phyloP scores from a whole-genome alignment of 2,113 vertebrate genomes.

The Fregata magnificens region DNA sequence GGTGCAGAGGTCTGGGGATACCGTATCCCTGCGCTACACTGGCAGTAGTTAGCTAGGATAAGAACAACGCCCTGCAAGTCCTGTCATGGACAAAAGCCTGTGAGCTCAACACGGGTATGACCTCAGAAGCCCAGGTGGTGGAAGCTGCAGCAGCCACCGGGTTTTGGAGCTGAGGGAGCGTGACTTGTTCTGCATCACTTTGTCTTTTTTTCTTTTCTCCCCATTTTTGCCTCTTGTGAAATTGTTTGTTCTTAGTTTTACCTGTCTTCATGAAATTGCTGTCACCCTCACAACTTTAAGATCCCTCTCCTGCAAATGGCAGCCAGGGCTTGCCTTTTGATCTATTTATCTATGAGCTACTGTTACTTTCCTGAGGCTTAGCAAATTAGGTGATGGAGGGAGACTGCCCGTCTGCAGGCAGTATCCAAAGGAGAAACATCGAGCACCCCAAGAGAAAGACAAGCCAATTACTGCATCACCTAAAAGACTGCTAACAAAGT shows the following conservation, averaged over 20 bases:
- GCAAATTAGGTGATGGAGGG: not conserved
- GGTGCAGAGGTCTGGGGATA: not conserved
- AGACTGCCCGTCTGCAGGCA: not conserved
- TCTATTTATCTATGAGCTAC: not conserved
- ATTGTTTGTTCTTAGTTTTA: not conserved
- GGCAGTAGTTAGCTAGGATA: not conserved
- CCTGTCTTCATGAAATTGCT: not conserved
- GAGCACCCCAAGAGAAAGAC: not conserved
- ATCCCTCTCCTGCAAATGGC: not conserved
- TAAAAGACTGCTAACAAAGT: not conserved
- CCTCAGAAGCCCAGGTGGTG: not conserved
- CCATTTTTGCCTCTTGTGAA: not conserved
- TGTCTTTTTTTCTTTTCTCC: not conserved
- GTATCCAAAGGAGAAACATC: not conserved
- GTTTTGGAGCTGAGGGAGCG: not conserved
- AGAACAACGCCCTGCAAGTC: fast-evolving
- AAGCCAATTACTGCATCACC: not conserved
- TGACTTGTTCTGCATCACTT: not conserved
- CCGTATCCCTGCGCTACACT: fast-evolving
- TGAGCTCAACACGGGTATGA: fast-evolving
- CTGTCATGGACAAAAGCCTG: fast-evolving
- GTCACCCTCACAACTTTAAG: not conserved
- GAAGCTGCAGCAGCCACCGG: not conserved
- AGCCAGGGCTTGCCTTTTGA: not conserved
- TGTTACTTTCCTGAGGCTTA: not conserved